phyloP scores from a whole-genome alignment of 2,888 invertebrate species.

The Ariolimax columbianus region DNA sequence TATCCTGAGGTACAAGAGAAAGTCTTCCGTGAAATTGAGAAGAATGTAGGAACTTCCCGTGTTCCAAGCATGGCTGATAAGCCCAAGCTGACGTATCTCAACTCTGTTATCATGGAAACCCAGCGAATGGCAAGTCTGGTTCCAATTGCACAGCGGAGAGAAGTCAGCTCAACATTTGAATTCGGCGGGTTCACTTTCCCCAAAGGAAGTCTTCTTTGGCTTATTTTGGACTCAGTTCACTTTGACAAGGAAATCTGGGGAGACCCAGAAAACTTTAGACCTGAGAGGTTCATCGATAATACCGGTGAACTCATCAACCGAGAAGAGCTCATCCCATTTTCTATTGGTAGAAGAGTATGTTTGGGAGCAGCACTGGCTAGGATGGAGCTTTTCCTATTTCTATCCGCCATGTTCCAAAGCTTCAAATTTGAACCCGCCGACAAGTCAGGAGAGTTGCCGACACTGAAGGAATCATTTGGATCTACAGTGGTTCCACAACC shows the following conservation, averaged over 20 bases:
- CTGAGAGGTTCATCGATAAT: slow-evolving; percentile 59
- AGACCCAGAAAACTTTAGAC: slow-evolving; percentile 43
- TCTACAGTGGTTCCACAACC: not conserved
- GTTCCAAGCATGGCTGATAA: slow-evolving; percentile 52
- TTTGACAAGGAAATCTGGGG: slow-evolving; percentile 54
- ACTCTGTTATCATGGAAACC: slow-evolving; percentile 63
- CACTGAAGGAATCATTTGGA: slow-evolving; percentile 18
- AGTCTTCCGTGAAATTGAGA: slow-evolving; percentile 52
- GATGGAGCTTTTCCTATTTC: slow-evolving; percentile 28
- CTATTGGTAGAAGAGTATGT: slow-evolving; percentile 20
- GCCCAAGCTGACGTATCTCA: slow-evolving; percentile 53
- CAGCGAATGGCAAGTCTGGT: slow-evolving; percentile 61
- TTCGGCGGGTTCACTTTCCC: slow-evolving; percentile 66
- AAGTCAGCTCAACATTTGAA: slow-evolving; percentile 56
- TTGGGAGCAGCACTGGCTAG: slow-evolving; percentile 18
- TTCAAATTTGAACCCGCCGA: slow-evolving; percentile 27
- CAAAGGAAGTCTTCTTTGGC: slow-evolving; percentile 56
- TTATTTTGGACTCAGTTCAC: slow-evolving; percentile 58
- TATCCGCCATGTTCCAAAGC: slow-evolving; percentile 13
- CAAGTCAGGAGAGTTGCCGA: not conserved
- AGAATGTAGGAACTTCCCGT: slow-evolving; percentile 71
- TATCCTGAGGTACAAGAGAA: slow-evolving; percentile 83
- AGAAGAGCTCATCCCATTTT: slow-evolving; percentile 30
- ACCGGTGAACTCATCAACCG: slow-evolving; percentile 41
- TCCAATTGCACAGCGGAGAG: slow-evolving; percentile 57